Base-by-base conservation (phyloP, 2,113 vertebrate genomes). In the Nymphicus hollandicus region DNA sequence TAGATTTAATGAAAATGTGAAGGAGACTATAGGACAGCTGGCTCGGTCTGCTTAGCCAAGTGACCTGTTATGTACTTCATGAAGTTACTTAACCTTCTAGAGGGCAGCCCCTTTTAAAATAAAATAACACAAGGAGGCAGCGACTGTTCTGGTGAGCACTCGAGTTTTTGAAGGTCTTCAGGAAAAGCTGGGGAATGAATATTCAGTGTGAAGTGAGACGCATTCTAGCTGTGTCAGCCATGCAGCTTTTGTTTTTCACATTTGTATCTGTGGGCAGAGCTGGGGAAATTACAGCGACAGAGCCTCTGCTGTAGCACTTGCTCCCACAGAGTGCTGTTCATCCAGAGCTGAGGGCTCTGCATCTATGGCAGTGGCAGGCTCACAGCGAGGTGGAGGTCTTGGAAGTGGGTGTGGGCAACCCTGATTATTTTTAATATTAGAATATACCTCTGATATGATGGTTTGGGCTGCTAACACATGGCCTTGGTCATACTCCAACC, bases 1-100 rank as follows among this genome's bases (percentile, higher is more conserved):
- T 81, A 94, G 61, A 65, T 88, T 83, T 91, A 93, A 96, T 93
- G 93, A 93, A 93, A 82, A 84, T 37, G 55, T 86, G 88, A 88
- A 93, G 83, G 93, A 93, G 47, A 88, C 72, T 82, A 29, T 77
- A 96, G 86, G 92, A 84, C 88, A 81, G 82, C 16, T 2, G 19
- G 80, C 80, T 93, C 81, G 56, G 80, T 94, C 77, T 94, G 83
- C 61, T 79, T 94, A 91, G 90, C n/a, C 35, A 81, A 92, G 83
- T 87, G 93, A 79, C 88, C 55, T 95, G 60, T 76, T 93, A 74
- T 8, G 73, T 28, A 69, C 69, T 74, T 94, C 47, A 29, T 91
- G 39, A 91, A 93, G 82, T 91, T 81, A 74, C 77, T 96, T 86
- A 74, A 78, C 78, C 39, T 86, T 92, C 49, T 52, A 47, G 43